Conservation (phyloP, 2,113 vertebrate species). For the Hyaena hyaena region DNA sequence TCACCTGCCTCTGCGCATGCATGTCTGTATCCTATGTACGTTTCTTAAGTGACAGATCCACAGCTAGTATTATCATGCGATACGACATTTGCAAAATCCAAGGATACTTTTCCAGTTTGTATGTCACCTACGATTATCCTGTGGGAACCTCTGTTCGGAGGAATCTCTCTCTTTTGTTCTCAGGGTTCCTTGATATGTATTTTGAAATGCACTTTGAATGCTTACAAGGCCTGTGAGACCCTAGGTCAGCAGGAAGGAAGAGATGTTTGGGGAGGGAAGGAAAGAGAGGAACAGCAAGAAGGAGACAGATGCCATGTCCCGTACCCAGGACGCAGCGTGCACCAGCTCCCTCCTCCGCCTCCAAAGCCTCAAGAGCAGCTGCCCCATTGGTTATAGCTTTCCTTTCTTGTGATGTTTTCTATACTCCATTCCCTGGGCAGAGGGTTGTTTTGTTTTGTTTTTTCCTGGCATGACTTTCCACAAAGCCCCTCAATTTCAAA, state of each 20-base stretch:
- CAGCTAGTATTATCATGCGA: not conserved
- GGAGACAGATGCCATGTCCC: not conserved
- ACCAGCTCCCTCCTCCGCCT: rapidly evolving
- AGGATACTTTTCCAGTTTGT: not conserved
- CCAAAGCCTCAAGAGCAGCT: not conserved
- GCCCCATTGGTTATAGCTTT: not conserved
- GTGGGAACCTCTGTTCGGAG: not conserved
- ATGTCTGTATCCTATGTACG: rapidly evolving
- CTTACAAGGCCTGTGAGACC: not conserved
- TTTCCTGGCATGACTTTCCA: not conserved
- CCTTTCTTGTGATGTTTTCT: not conserved
- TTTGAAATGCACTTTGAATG: not conserved
- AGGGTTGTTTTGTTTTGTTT: not conserved
- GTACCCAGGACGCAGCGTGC: rapidly evolving
- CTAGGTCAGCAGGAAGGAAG: not conserved
- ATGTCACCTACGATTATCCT: not conserved
- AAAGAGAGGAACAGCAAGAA: not conserved
- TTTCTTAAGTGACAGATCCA: not conserved
- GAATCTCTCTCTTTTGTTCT: not conserved
- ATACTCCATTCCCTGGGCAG: not conserved
- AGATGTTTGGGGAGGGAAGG: not conserved
- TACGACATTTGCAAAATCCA: not conserved
- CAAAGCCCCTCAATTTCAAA: not conserved
- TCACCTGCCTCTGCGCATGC: rapidly evolving
- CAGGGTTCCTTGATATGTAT: not conserved